Base-by-base conservation (phyloP, 2,888 invertebrate genomes). In the Eumacrocentrus americanus region DNA sequence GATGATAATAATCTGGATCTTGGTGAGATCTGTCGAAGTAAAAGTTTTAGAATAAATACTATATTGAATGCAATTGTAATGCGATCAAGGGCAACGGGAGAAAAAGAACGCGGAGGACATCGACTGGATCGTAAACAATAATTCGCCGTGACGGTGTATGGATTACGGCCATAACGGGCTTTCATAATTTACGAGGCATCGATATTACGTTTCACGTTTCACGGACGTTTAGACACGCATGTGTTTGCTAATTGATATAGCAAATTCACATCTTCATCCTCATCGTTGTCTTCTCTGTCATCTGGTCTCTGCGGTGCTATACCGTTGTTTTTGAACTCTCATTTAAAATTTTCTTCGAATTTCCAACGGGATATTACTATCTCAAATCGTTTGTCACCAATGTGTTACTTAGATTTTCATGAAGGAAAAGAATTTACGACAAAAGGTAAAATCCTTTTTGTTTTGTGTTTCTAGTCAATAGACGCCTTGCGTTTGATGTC, bases 141-240 rank as follows among this genome's bases (percentile, higher is more conserved):
- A 52, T 58, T 58, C 22, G 7, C 25, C 25, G 46, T 37, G 46
- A 46, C 18, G 25, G 44, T 18, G 18, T 23, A 38, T 18, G 14
- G 29, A 54, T 54, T 54, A 44, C 18, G 29, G 12, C 12, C 9
- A 18, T 53, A 51, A 58, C 48, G 48, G 50, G 23, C 29, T 42
- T 25, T 29, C 29, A 46, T 58, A 58, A 58, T 63, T 63, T 60
- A 63, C 55, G 52, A 60, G 46, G 48, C 52, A 55, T 63, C 55
- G 55, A 58, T 61, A 55, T 44, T 60, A 34, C 29, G 44, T 50
- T 58, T 37, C 25, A 16, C 34, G 16, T 29, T 50, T 42, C 54
- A 35, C 20, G 20, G 12, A 29, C 34, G 34, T 44, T 54, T 44
- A 44, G 29, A 54, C 34, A 54, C n/a, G 20, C 44, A 42, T 20